Evolutionary conservation across 2,797 vertebrate species (phyloP), one percentile per base, ranked within the genome.

Genomic region (Lindbergichthys nudifrons): DNA sequence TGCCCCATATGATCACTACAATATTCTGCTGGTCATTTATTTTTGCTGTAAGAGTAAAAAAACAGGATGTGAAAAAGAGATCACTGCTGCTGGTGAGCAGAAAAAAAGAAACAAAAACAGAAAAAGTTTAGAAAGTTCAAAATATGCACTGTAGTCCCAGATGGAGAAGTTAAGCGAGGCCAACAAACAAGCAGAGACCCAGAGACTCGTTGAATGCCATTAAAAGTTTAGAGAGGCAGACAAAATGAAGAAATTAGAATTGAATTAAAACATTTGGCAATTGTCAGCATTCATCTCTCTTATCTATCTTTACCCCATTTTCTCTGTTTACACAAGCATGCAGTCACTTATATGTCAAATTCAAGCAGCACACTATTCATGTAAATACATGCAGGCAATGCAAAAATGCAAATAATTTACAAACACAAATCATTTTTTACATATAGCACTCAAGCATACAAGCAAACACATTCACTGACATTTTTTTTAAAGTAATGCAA

Each of bases 201-300:
- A 81, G 47, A 80, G n/a, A 70, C 47, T 73, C 62, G 65, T 23
- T 59, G 45, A 67, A 72, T 46, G 70, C 64, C 61, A 75, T 82
- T 83, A 80, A 77, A 87, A 88, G 75, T 85, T 88, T 69, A 69
- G 67, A 70, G 82, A 83, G 77, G 67, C 70, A 73, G 80, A 75
- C 41, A 58, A 72, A 84, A 82, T 71, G 77, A 86, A 75, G 41
- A 87, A 82, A 90, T 78, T 73, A 88, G 81, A 85, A 73, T 88
- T 81, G 86, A 91, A 91, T 86, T 81, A 86, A 83, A 72, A 81
- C 77, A 82, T 91, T 86, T 90, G 86, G 58, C 72, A 70, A 65
- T 79, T 73, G 61, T 85, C 77, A 81, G 84, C 85, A 85, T 83
- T 57, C 50, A 45, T 79, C 60, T 65, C 59, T 63, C 42, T 45